Evolutionary conservation across 2,888 invertebrate species (phyloP).

Genomic region (Zootermopsis nevadensis): DNA sequence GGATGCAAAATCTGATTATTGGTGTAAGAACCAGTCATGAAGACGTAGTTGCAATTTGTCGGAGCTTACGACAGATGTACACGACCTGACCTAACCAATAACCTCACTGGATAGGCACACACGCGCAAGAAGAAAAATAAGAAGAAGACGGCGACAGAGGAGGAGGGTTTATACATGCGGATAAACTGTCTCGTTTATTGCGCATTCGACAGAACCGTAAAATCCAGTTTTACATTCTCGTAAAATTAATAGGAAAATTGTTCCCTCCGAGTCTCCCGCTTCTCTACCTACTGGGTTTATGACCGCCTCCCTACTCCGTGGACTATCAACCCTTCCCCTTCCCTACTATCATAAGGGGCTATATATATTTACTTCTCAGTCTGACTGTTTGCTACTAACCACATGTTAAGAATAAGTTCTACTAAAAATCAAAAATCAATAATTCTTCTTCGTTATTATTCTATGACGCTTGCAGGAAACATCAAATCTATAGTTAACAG

Average conservation of each 20-base stretch:
- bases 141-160: too few relatives aligned
- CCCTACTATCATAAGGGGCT: neutral
- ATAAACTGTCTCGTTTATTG: slow-evolving; percentile 53
- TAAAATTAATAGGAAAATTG: slow-evolving; percentile 56
- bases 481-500: too few relatives aligned
- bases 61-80: neutral
- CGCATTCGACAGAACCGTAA: slow-evolving; percentile 53
- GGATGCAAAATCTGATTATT: too few relatives aligned
- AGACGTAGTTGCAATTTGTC: neutral
- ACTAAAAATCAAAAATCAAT: slow-evolving; percentile 34
- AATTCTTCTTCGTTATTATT: neutral
- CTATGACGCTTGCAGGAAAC: too few relatives aligned
- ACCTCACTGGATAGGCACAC: slow-evolving; percentile 10
- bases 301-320: neutral
- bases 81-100: slow-evolving; percentile 7
- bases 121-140: neutral
- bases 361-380: neutral
- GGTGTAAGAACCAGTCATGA: neutral
- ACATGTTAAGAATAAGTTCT: slow-evolving; percentile 27
- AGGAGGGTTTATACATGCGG: slow-evolving; percentile 48
- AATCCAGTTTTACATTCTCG: slow-evolving; percentile 55
- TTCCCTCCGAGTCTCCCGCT: slow-evolving; percentile 45
- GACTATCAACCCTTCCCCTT: neutral
- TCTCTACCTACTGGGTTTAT: slow-evolving; percentile 22
- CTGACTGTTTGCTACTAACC: slow-evolving; percentile 11